Conservation (phyloP, 2,888 invertebrate species). For the Phrixothrix hirtus region DNA sequence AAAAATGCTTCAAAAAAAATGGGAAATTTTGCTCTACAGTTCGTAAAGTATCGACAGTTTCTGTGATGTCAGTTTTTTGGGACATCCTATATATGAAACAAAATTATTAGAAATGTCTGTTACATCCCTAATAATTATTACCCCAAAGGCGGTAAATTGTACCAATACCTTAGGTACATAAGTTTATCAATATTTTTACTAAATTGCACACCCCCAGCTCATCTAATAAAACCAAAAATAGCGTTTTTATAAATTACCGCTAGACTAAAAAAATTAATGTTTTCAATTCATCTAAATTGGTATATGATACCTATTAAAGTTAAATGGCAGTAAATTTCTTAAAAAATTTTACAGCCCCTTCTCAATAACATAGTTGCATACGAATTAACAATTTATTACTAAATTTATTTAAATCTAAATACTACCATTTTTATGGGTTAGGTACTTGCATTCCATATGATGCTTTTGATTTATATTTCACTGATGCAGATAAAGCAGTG, state of each 20-base stretch:
- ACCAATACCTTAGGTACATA: conserved; percentile 1
- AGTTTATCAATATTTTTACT: conserved; percentile 7
- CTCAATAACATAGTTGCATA: conserved; percentile 8
- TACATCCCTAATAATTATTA: neutral
- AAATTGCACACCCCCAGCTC: conserved; percentile 30
- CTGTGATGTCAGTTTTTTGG: no score
- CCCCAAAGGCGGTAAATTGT: conserved; percentile 1
- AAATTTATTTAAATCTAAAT: conserved; percentile 16
- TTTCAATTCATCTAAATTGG: no score
- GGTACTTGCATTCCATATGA: conserved; percentile 2
- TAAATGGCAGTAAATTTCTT: conserved; percentile 23
- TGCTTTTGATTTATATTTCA: no score
- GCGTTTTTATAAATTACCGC: no score
- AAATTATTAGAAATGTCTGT: no score
- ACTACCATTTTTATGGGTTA: conserved; percentile 3
- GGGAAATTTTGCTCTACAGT: no score
- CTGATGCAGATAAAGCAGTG: no score
- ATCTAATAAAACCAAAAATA: conserved; percentile 5
- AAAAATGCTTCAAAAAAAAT: no score
- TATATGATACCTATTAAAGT: conserved; percentile 7
- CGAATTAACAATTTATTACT: conserved; percentile 17
- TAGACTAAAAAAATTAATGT: conserved; percentile 3
- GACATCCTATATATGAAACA: no score
- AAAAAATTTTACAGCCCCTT: conserved; percentile 21
- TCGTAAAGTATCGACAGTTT: no score